These are phyloP conservation scores for Takifugu rubripes DNA, from an alignment of 2,797 vertebrate species.

Conservation along the genomic window DNA sequence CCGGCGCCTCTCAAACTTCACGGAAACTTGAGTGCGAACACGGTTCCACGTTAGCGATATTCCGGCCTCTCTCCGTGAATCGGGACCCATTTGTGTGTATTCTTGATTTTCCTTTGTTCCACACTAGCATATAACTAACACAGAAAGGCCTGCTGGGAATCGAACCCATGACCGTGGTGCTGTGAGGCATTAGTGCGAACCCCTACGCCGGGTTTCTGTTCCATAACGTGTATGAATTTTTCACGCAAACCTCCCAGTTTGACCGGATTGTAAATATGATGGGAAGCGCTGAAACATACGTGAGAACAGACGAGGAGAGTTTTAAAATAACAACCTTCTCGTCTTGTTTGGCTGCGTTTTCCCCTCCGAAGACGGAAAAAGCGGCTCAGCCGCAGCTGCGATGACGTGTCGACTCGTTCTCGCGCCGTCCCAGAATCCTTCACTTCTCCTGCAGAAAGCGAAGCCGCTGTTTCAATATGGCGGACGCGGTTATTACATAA, in stretches of 20 bases:
- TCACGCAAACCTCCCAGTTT: conserved; percentile 5
- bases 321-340: not conserved
- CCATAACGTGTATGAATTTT: too few species aligned
- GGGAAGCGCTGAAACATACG: conserved; percentile 59
- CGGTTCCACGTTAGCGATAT: too few species aligned
- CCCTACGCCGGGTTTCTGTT: too few species aligned
- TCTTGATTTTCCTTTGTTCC: too few species aligned
- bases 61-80: too few species aligned
- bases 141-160: too few species aligned
- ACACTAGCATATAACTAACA: too few species aligned
- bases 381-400: not conserved
- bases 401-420: not conserved
- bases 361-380: not conserved
- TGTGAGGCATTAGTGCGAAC: too few species aligned
- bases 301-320: conserved; percentile 42
- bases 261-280: conserved; percentile 50
- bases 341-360: conserved; percentile 9
- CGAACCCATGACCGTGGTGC: too few species aligned
- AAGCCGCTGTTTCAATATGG: conserved; percentile 18
- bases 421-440: not conserved
- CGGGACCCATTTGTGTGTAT: too few species aligned
- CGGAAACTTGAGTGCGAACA: too few species aligned
- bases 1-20: too few species aligned
- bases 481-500: conserved; percentile 39
- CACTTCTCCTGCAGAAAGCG: not conserved